Evolutionary conservation across 2,888 invertebrate species (phyloP).

Genomic region (Asteroscopus sphinx): DNA sequence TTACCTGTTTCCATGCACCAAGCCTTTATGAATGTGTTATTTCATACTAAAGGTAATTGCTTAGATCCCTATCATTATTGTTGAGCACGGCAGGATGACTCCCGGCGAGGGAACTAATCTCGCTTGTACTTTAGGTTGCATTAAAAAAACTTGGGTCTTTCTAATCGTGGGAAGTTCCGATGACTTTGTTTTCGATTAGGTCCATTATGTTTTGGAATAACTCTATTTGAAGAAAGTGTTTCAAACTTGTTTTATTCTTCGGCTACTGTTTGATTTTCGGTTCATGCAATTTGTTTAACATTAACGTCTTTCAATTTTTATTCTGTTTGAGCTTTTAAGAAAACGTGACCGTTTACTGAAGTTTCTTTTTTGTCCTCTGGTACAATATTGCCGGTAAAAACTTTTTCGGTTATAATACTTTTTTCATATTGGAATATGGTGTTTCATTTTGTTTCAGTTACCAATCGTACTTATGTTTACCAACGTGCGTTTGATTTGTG

Average conservation of each 20-base stretch:
- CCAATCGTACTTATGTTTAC: background rate
- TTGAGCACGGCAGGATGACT: conserved; percentile 77
- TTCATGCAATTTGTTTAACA: conserved; percentile 48
- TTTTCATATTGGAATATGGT: conserved; percentile 10
- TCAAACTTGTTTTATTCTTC: conserved; percentile 42
- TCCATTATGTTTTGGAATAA: conserved; percentile 73
- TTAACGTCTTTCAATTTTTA: conserved; percentile 27
- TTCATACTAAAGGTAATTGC: conserved; percentile 79
- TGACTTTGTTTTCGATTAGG: conserved; percentile 65
- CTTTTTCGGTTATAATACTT: background rate
- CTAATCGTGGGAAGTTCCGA: conserved; percentile 77
- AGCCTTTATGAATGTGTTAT: conserved; percentile 73
- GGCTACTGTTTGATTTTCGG: conserved; percentile 36
- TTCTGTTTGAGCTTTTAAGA: conserved; percentile 19
- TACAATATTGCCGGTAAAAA: conserved; percentile 4
- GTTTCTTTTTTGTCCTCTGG: conserved; percentile 34
- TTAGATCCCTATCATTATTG: conserved; percentile 85
- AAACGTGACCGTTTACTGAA: conserved; percentile 39
- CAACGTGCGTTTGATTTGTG: background rate
- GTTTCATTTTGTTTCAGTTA: background rate
- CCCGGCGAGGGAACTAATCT: conserved; percentile 75
- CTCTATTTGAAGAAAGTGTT: conserved; percentile 67
- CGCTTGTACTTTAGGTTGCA: conserved; percentile 68
- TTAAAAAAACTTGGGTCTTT: conserved; percentile 61
- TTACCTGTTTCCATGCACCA: conserved; percentile 69